phyloP scores from a whole-genome alignment of 2,888 invertebrate species.

The Thera obeliscata region DNA sequence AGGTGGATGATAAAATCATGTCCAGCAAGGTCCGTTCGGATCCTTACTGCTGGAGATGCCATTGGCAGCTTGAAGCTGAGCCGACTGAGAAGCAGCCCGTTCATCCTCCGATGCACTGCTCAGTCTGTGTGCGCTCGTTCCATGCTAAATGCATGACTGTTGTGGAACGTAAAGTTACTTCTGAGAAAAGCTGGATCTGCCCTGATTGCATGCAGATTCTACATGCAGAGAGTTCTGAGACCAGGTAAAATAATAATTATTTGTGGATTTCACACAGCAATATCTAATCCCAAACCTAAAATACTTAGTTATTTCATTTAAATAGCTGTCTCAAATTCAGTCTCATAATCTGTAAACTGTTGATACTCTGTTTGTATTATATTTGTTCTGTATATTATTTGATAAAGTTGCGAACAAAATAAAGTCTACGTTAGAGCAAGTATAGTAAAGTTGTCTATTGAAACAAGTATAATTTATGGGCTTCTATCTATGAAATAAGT shows the following conservation, averaged over 20 bases:
- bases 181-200: constrained; percentile 89
- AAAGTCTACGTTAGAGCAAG: neutral
- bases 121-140: constrained; percentile 93
- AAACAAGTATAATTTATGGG: no score
- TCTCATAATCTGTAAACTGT: no score
- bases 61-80: constrained; percentile 86
- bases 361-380: no score
- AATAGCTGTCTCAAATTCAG: neutral
- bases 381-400: no score
- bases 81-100: constrained; percentile 60
- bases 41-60: constrained; percentile 96
- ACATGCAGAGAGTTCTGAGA: constrained; percentile 89
- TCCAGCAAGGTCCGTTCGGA: constrained; percentile 82
- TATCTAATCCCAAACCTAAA: no score
- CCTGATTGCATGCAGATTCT: constrained; percentile 92
- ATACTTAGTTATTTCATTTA: no score
- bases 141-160: constrained; percentile 90
- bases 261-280: no score
- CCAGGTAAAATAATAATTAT: constrained; percentile 76
- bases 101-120: constrained; percentile 85
- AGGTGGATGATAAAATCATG: constrained; percentile 49
- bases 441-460: neutral
- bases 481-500: no score
- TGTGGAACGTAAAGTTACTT: constrained; percentile 70
- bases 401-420: no score